These are phyloP conservation scores for Bombycilla garrulus DNA, from an alignment of 2,113 vertebrate genomes.

Conservation along the genomic window DNA sequence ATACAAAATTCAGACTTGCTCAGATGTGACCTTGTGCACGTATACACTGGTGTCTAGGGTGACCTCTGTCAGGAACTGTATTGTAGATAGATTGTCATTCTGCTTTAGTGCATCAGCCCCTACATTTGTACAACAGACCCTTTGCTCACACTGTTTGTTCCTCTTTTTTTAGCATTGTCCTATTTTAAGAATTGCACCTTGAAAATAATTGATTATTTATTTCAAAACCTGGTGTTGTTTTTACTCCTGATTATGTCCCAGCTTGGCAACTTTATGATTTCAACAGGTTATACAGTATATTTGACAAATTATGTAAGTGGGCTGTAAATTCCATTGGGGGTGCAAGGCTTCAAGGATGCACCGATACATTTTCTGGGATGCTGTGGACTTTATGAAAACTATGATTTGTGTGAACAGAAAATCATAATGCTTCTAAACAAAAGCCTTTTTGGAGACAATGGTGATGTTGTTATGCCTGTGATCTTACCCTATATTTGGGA, in stretches of 20 bases:
- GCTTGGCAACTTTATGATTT: neutral
- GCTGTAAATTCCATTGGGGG: neutral
- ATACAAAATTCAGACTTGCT: neutral
- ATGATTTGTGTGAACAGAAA: neutral
- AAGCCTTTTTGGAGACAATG: neutral
- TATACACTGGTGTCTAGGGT: neutral
- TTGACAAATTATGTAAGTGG: neutral
- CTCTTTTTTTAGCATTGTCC: neutral
- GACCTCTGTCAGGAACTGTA: neutral
- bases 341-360: neutral
- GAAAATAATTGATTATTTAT: neutral
- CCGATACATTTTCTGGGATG: neutral
- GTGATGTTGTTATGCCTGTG: neutral
- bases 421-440: neutral
- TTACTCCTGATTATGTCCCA: neutral
- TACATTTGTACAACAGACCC: neutral
- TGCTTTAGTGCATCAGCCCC: neutral
- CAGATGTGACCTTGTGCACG: neutral
- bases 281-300: neutral
- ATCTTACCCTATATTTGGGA: neutral
- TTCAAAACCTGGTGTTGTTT: neutral
- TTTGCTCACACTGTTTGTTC: neutral
- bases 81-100: neutral
- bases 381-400: neutral
- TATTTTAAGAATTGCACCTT: neutral